A percentile compares a stretch with the other conserved stretches of the same genome.
Conservation (phyloP, 2,888 invertebrate genomes). For the Liposcelis brunnea region DNA sequence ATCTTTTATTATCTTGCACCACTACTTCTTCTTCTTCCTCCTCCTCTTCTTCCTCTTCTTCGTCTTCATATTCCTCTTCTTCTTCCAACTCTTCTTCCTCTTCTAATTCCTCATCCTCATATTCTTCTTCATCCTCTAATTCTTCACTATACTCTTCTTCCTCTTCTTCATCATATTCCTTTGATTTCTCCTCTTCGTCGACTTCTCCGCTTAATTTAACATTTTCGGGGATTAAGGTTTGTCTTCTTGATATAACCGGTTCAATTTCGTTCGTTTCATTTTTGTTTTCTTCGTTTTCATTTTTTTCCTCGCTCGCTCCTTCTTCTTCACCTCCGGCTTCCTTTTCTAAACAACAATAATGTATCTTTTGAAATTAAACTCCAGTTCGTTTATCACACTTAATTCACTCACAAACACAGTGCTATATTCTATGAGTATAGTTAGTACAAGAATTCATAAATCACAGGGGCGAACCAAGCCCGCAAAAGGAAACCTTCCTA, state of each 20-base stretch:
- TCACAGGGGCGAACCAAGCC: too few relatives aligned
- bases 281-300: background rate
- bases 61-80: slow-evolving; percentile 23
- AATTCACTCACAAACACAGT: too few relatives aligned
- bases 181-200: slow-evolving; percentile 16
- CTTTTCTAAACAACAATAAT: background rate
- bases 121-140: slow-evolving; percentile 18
- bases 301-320: background rate
- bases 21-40: slow-evolving; percentile 21
- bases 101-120: slow-evolving; percentile 16
- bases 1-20: slow-evolving; percentile 28
- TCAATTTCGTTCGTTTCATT: slow-evolving; percentile 3
- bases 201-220: slow-evolving; percentile 9
- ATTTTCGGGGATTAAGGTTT: slow-evolving; percentile 15
- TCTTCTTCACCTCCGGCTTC: background rate
- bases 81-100: slow-evolving; percentile 18
- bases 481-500: too few relatives aligned
- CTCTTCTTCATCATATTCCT: slow-evolving; percentile 14
- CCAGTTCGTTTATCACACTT: too few relatives aligned
- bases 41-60: slow-evolving; percentile 18
- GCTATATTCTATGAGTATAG: too few relatives aligned
- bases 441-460: too few relatives aligned
- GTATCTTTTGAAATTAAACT: background rate
- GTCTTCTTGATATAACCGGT: slow-evolving; percentile 12
- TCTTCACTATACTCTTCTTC: slow-evolving; percentile 26